Conservation (phyloP, 2,797 vertebrate genomes). For the Vireo griseus region DNA sequence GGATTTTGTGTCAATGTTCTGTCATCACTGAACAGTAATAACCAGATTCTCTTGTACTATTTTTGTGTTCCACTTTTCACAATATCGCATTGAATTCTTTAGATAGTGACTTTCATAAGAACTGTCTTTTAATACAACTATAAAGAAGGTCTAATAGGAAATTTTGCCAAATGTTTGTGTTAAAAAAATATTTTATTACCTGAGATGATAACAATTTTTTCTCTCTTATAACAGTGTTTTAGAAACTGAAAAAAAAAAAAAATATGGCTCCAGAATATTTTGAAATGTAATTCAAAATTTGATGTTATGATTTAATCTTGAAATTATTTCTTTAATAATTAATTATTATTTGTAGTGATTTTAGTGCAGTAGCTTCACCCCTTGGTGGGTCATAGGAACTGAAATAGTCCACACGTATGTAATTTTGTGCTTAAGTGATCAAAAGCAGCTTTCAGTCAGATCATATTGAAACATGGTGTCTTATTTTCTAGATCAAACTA, state of each 20-base stretch:
- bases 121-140: not conserved
- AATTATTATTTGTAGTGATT: not conserved
- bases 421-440: conserved; percentile 2
- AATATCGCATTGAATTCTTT: not conserved
- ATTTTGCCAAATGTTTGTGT: not conserved
- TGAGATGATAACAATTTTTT: not conserved
- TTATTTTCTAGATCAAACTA: conserved; percentile 15
- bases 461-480: not conserved
- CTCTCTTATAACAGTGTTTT: not conserved
- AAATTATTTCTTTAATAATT: not conserved
- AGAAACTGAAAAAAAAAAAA: not conserved
- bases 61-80: not conserved
- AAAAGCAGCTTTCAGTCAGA: conserved; percentile 16
- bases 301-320: not conserved
- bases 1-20: not conserved
- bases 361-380: not conserved
- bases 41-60: not conserved
- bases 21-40: not conserved
- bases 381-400: not conserved
- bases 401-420: not conserved
- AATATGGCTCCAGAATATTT: not conserved
- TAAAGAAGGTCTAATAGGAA: not conserved
- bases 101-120: not conserved
- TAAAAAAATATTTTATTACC: not conserved
- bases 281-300: not conserved